These are phyloP conservation scores for Lasiurus borealis DNA, from an alignment of 2,113 vertebrate species.

Conservation along the genomic window DNA sequence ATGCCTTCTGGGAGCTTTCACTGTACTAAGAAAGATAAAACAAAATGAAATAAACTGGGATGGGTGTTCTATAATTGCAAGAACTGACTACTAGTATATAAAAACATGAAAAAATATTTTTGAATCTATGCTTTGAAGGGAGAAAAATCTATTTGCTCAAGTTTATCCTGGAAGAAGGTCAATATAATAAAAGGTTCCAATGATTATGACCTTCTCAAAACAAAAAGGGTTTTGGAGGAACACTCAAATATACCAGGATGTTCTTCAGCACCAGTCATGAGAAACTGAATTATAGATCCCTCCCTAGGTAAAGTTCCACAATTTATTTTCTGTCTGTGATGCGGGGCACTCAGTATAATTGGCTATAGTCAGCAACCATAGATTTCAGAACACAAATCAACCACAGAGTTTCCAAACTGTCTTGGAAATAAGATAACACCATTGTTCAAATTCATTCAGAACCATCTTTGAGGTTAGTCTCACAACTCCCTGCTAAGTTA, in stretches of 20 bases:
- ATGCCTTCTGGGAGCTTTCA: not conserved
- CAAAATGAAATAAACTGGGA: not conserved
- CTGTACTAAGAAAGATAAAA: not conserved
- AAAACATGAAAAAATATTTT: slow-evolving; percentile 28
- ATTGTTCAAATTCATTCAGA: slow-evolving; percentile 10
- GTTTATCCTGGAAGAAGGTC: slow-evolving; percentile 61
- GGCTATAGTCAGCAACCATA: slow-evolving; percentile 37
- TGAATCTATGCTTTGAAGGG: slow-evolving; percentile 25
- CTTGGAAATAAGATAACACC: slow-evolving; percentile 54
- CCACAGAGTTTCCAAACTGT: not conserved
- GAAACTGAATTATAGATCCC: slow-evolving; percentile 59
- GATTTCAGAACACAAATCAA: slow-evolving; percentile 60
- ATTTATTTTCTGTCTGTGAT: slow-evolving; percentile 57
- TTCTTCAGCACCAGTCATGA: slow-evolving; percentile 49
- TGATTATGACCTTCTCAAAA: slow-evolving; percentile 52
- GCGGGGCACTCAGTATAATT: not conserved
- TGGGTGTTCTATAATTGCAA: slow-evolving; percentile 17
- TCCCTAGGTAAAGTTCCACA: slow-evolving; percentile 33
- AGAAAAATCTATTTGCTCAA: slow-evolving; percentile 67
- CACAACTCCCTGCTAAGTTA: not conserved
- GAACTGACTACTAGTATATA: not conserved
- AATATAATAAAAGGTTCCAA: slow-evolving; percentile 56
- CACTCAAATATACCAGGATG: not conserved
- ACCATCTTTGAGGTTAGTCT: slow-evolving; percentile 17
- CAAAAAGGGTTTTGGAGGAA: slow-evolving; percentile 15